These are phyloP conservation scores for Elaphurus davidianus DNA, from an alignment of 2,113 vertebrate genomes.

Conservation along the genomic window DNA sequence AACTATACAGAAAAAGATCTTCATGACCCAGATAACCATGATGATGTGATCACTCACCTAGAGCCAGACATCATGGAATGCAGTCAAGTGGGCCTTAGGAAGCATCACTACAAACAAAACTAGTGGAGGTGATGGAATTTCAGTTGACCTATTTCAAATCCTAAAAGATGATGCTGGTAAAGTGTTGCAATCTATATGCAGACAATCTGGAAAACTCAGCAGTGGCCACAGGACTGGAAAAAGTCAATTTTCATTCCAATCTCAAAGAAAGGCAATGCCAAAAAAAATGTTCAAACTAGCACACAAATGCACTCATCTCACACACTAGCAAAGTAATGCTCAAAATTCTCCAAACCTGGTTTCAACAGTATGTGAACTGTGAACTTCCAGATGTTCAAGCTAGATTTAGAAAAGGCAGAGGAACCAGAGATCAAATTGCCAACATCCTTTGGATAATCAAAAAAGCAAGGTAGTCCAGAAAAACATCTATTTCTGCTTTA, in stretches of 20 bases:
- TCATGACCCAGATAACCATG: background rate
- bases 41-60: background rate
- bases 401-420: background rate
- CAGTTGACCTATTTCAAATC: background rate
- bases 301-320: background rate
- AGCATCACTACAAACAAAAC: background rate
- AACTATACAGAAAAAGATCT: background rate
- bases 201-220: background rate
- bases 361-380: background rate
- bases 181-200: background rate
- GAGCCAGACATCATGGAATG: background rate
- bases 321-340: background rate
- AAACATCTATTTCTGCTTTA: background rate
- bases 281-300: background rate
- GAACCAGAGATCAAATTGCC: background rate
- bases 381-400: background rate
- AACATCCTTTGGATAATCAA: background rate
- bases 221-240: background rate
- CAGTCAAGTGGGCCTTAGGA: background rate
- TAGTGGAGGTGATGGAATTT: background rate
- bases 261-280: background rate
- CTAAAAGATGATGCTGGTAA: background rate
- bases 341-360: background rate
- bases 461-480: background rate
- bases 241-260: background rate